Conservation (phyloP, 2,888 invertebrate genomes). For the Boloria euphrosyne region DNA sequence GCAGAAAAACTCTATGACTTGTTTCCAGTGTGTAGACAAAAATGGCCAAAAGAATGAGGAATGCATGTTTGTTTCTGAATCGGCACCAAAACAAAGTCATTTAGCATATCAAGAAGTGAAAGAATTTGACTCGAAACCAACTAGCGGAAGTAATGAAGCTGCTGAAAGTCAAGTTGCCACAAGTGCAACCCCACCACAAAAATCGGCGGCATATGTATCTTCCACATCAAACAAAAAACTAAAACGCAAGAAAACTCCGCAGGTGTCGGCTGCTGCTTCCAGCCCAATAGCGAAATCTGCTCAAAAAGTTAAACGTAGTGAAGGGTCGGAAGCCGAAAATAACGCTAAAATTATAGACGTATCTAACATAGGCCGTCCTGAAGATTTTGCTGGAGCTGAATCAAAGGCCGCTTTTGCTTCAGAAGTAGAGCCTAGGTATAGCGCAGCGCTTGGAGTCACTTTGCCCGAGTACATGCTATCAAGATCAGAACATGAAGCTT, state of each 20-base stretch:
- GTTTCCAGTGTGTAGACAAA: conserved; percentile 87
- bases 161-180: conserved; percentile 72
- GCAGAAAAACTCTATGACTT: conserved; percentile 88
- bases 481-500: conserved; percentile 85
- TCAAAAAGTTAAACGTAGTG: conserved; percentile 63
- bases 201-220: conserved; percentile 69
- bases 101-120: conserved; percentile 86
- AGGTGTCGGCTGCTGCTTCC: conserved; percentile 53
- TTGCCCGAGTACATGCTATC: conserved; percentile 87
- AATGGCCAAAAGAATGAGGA: conserved; percentile 88
- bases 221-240: conserved; percentile 65
- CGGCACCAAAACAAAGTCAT: conserved; percentile 84
- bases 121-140: conserved; percentile 80
- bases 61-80: conserved; percentile 89
- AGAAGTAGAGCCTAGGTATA: conserved; percentile 86
- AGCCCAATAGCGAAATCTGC: conserved; percentile 49
- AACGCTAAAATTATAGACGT: conserved; percentile 62
- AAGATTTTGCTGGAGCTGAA: conserved; percentile 78
- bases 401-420: conserved; percentile 85
- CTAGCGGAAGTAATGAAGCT: conserved; percentile 61
- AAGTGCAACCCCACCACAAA: conserved; percentile 59
- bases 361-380: conserved; percentile 70
- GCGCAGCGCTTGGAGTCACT: conserved; percentile 83
- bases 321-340: conserved; percentile 59
- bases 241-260: conserved; percentile 69